phyloP scores from a whole-genome alignment of 2,113 vertebrate species.

The Otocyon megalotis region DNA sequence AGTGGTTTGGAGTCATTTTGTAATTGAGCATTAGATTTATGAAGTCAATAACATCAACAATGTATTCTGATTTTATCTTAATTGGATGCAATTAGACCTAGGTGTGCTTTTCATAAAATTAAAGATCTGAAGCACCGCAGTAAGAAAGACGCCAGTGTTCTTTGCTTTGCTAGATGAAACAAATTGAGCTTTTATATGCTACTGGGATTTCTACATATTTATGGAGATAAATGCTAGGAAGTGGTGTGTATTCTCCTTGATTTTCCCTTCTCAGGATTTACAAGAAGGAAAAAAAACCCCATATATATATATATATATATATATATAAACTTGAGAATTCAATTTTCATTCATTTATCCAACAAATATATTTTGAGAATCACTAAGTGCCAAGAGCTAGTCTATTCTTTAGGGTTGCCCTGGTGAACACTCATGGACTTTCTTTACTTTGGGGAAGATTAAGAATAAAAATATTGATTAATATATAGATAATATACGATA shows the following conservation, averaged over 20 bases:
- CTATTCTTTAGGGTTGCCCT: background rate
- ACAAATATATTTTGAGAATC: background rate
- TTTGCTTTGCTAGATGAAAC: conserved; percentile 56
- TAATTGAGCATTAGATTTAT: conserved; percentile 78
- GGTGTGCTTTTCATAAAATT: conserved; percentile 77
- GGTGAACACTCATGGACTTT: background rate
- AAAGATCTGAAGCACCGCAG: conserved; percentile 61
- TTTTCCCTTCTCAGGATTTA: conserved; percentile 7
- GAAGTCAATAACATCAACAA: conserved; percentile 70
- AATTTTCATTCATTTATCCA: background rate
- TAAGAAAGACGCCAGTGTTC: conserved; percentile 26
- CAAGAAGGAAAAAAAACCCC: conserved; percentile 8
- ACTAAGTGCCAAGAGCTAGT: background rate
- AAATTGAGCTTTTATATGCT: conserved; percentile 49
- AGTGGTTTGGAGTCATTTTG: conserved; percentile 51
- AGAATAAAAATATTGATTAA: background rate
- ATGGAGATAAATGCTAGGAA: conserved; percentile 34
- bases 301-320: background rate
- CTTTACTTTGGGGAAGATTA: background rate
- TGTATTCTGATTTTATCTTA: conserved; percentile 77
- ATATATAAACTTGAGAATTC: background rate
- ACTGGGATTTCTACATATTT: conserved; percentile 57
- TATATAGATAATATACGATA: background rate
- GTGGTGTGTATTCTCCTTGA: background rate
- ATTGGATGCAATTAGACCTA: conserved; percentile 81